phyloP scores from a whole-genome alignment of 2,888 invertebrate species.

The Hedya salicella region DNA sequence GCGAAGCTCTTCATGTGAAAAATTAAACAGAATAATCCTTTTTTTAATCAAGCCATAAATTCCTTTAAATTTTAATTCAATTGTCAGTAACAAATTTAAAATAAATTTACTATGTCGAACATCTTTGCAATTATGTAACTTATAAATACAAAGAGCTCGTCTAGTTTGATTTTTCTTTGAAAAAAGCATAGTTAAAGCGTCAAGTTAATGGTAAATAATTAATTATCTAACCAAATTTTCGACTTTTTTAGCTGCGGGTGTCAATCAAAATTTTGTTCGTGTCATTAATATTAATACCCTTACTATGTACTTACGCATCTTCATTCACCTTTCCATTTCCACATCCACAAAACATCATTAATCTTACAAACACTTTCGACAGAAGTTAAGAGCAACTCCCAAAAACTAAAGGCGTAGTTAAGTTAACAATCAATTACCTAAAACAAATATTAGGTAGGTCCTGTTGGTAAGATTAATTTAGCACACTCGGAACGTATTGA shows the following conservation, averaged over 20 bases:
- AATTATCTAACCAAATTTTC: slow-evolving; percentile 8
- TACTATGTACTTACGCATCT: slow-evolving; percentile 7
- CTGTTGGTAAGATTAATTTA: neutral
- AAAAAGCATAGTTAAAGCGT: neutral
- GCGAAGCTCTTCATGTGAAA: slow-evolving; percentile 45
- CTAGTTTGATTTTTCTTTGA: neutral
- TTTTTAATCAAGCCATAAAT: neutral
- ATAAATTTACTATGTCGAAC: neutral
- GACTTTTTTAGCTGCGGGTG: slow-evolving; percentile 27
- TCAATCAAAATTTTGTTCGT: slow-evolving; percentile 21
- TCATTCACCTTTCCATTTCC: slow-evolving; percentile 7
- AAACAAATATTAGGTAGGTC: neutral
- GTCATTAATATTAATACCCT: slow-evolving; percentile 12
- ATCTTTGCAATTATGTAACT: slow-evolving; percentile 11
- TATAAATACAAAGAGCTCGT: slow-evolving; percentile 2
- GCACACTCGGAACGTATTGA: neutral
- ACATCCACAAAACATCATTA: neutral
- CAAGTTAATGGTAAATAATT: neutral
- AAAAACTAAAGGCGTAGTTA: too few species aligned
- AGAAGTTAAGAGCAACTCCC: neutral
- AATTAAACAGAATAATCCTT: neutral
- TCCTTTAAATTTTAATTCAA: slow-evolving; percentile 6
- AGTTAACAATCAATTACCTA: too few species aligned
- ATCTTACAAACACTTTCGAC: neutral
- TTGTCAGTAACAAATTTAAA: neutral